Conservation (phyloP, 2,113 vertebrate species). For the Boulengeromyrus knoepffleri region DNA sequence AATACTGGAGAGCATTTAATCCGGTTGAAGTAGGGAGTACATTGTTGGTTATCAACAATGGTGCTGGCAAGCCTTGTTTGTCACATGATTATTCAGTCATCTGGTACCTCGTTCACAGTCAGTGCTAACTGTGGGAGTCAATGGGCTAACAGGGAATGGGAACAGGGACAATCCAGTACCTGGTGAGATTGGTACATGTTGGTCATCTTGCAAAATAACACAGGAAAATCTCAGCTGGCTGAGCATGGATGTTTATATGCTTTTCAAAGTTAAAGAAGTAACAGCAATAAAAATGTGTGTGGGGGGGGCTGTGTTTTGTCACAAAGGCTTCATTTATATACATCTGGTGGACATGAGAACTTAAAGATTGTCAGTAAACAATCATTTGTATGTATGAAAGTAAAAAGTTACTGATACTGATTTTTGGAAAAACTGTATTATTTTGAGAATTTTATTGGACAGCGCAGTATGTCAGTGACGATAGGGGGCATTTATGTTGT, state of each 20-base stretch:
- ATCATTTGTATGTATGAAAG: neutral
- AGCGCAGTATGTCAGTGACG: neutral
- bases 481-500: neutral
- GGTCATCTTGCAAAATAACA: constrained; percentile 52
- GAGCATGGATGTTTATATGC: constrained; percentile 29
- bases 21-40: constrained; percentile 58
- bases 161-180: constrained; percentile 75
- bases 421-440: neutral
- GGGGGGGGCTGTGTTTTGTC: neutral
- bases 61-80: constrained; percentile 58
- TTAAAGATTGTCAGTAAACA: neutral
- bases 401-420: neutral
- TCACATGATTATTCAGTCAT: constrained; percentile 46
- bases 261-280: constrained; percentile 42
- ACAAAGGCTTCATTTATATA: neutral
- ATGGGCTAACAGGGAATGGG: constrained; percentile 78
- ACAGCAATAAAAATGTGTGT: neutral
- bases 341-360: neutral
- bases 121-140: constrained; percentile 79
- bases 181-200: constrained; percentile 73
- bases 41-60: constrained; percentile 82
- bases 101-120: constrained; percentile 84
- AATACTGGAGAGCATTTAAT: constrained; percentile 2
- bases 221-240: constrained; percentile 46
- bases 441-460: neutral